Evolutionary conservation across 2,888 invertebrate species (phyloP).

Genomic region (Harpalus rubripes): DNA sequence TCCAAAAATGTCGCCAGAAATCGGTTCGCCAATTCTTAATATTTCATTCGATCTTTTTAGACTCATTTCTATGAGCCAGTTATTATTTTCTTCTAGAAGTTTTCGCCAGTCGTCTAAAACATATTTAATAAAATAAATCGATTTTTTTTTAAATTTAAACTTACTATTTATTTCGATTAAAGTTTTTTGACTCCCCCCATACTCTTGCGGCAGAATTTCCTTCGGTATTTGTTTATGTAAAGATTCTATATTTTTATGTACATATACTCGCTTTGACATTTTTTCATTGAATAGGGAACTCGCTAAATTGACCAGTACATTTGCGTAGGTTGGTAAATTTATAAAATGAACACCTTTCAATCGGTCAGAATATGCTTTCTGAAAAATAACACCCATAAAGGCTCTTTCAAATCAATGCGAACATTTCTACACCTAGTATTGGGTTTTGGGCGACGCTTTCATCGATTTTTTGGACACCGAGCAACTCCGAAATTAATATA

Average conservation of each 20-base stretch:
- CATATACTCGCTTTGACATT: constrained; percentile 43
- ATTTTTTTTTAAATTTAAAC: background rate
- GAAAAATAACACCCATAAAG: constrained; percentile 11
- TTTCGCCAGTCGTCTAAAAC: constrained; percentile 55
- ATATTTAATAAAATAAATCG: background rate
- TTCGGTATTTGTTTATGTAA: constrained; percentile 55
- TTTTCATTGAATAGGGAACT: constrained; percentile 50
- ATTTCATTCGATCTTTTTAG: constrained; percentile 47
- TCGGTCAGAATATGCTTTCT: constrained; percentile 61
- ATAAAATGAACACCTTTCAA: constrained; percentile 60
- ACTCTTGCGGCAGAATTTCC: constrained; percentile 60
- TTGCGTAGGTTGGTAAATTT: constrained; percentile 49
- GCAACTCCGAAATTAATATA: too few species aligned
- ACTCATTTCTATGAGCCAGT: constrained; percentile 36
- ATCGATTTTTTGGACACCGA: too few species aligned
- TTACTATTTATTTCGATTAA: constrained; percentile 49
- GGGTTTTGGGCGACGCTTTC: too few species aligned
- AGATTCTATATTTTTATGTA: constrained; percentile 49
- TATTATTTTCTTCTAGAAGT: constrained; percentile 46
- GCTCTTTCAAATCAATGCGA: too few species aligned
- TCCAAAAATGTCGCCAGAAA: constrained; percentile 55
- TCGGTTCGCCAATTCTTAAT: constrained; percentile 26
- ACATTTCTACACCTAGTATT: too few species aligned
- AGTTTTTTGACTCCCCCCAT: constrained; percentile 38
- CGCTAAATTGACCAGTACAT: constrained; percentile 47